Percentiles rank a stretch among this genome's conserved stretches.
phyloP scores from a whole-genome alignment of 2,113 vertebrate species.

The Oryzias celebensis region DNA sequence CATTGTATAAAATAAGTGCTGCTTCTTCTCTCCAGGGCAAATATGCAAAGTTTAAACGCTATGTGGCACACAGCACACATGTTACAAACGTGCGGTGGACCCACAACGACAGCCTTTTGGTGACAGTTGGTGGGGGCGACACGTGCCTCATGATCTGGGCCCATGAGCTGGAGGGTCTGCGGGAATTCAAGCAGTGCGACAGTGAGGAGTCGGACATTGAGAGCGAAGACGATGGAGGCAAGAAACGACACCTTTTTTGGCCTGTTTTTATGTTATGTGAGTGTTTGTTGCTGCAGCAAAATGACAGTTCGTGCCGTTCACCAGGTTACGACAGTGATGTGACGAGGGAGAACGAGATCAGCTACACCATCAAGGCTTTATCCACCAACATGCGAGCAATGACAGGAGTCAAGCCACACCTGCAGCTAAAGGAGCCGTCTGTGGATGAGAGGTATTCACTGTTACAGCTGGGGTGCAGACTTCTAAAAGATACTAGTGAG shows the following conservation, averaged over 20 bases:
- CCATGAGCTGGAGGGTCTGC: conserved; percentile 85
- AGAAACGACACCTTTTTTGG: conserved; percentile 15
- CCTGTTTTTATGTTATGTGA: background rate
- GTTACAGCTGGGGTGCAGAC: background rate
- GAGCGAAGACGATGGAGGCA: conserved; percentile 97
- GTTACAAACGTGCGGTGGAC: conserved; percentile 97
- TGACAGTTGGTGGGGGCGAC: conserved; percentile 90
- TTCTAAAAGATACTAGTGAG: background rate
- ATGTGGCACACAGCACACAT: conserved; percentile 94
- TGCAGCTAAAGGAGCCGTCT: conserved; percentile 94
- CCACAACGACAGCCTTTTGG: conserved; percentile 89
- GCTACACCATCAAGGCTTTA: conserved; percentile 97
- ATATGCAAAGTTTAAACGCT: conserved; percentile 94
- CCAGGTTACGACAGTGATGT: conserved; percentile 98
- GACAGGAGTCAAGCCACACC: conserved; percentile 93
- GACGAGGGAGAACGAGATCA: conserved; percentile 94
- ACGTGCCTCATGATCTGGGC: conserved; percentile 97
- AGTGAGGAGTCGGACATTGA: conserved; percentile 97
- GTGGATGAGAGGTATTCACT: conserved; percentile 90
- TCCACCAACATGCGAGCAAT: conserved; percentile 92
- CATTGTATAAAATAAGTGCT: conserved; percentile 11
- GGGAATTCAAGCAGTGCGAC: conserved; percentile 86
- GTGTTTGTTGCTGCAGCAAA: background rate
- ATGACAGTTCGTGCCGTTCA: background rate
- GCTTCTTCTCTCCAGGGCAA: conserved; percentile 81